phyloP scores from a whole-genome alignment of 2,888 invertebrate species.

The Stomorhina lunata region DNA sequence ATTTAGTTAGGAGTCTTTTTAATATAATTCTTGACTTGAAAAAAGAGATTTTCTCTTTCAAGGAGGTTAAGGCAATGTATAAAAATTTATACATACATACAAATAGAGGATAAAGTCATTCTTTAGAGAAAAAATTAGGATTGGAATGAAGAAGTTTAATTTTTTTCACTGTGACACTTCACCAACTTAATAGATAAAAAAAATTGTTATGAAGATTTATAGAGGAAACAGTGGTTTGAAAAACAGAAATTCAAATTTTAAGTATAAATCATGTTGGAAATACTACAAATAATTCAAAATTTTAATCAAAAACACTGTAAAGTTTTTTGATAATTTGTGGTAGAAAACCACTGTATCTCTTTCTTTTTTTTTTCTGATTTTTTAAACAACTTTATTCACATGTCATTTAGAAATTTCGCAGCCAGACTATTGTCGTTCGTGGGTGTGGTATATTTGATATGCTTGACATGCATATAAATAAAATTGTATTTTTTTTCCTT shows the following conservation, averaged over 20 bases:
- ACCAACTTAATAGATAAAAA: background rate
- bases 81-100: slow-evolving; percentile 3
- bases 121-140: background rate
- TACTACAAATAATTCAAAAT: too few species aligned
- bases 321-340: too few species aligned
- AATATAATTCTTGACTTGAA: background rate
- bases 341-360: slow-evolving; percentile 13
- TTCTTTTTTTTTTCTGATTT: too few species aligned
- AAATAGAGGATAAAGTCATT: slow-evolving; percentile 3
- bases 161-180: background rate
- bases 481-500: background rate
- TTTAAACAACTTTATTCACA: background rate
- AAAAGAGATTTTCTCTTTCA: background rate
- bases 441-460: slow-evolving; percentile 28
- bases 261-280: too few species aligned
- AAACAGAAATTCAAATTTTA: too few species aligned
- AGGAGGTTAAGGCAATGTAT: slow-evolving; percentile 1
- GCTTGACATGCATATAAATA: slow-evolving; percentile 36
- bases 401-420: slow-evolving; percentile 19
- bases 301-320: too few species aligned
- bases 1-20: background rate
- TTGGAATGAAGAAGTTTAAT: background rate
- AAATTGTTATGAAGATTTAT: background rate
- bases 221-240: background rate
- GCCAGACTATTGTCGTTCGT: slow-evolving; percentile 14